phyloP scores from a whole-genome alignment of 2,888 invertebrate genomes.

The Eudasyphora cyanicolor region DNA sequence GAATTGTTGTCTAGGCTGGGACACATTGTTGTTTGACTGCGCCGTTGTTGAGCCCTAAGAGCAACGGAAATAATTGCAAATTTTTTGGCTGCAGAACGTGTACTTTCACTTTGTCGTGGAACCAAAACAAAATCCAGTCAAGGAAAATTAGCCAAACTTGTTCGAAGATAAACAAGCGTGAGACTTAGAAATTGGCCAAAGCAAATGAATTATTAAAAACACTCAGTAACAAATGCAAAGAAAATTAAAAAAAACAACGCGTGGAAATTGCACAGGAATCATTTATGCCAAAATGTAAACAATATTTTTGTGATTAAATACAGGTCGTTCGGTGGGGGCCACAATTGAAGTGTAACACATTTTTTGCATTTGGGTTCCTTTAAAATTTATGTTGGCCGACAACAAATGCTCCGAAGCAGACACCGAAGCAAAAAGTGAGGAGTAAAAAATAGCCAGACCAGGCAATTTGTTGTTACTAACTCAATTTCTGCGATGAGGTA shows the following conservation, averaged over 20 bases:
- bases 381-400: not conserved
- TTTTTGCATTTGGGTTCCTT: not conserved
- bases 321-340: not conserved
- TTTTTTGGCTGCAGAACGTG: conserved; percentile 21
- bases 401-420: not conserved
- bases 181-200: conserved; percentile 5
- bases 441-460: not conserved
- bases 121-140: not conserved
- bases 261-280: not conserved
- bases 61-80: conserved; percentile 56
- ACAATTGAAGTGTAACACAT: conserved; percentile 3
- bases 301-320: conserved; percentile 4
- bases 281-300: conserved; percentile 10
- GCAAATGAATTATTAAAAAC: conserved; percentile 25
- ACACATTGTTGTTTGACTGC: conserved; percentile 1
- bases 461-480: conserved; percentile 35
- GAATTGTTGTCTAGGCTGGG: not conserved
- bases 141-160: conserved; percentile 1
- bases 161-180: not conserved
- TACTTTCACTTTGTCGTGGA: conserved; percentile 13
- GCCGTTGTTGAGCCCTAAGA: conserved; percentile 49
- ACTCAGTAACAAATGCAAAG: not conserved
- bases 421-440: not conserved
- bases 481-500: conserved; percentile 36
- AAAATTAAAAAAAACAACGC: not conserved